These are phyloP conservation scores for Mesocricetus auratus DNA, from an alignment of 2,113 vertebrate species.

Conservation along the genomic window DNA sequence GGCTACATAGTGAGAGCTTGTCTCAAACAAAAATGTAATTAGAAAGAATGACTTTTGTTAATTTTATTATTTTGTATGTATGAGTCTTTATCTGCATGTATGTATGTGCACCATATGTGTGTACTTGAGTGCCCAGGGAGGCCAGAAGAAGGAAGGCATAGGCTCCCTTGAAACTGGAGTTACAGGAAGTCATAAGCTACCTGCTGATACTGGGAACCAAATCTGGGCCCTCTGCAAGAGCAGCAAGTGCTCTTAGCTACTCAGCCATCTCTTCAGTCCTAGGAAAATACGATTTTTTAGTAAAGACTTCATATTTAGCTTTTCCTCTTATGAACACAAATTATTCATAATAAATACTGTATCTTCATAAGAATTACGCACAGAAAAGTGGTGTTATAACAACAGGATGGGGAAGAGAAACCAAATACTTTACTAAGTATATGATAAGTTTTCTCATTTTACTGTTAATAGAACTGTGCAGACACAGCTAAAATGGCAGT, in stretches of 20 bases:
- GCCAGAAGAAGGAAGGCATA: neutral
- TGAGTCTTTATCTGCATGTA: neutral
- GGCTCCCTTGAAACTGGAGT: neutral
- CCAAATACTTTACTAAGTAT: neutral
- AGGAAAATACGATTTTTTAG: neutral
- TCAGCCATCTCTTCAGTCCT: neutral
- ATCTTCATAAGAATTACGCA: neutral
- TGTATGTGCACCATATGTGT: neutral
- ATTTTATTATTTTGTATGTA: neutral
- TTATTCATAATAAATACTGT: neutral
- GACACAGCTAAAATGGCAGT: neutral
- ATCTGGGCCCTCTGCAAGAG: neutral
- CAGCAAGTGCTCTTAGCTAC: neutral
- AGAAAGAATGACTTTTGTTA: neutral
- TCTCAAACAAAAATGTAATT: neutral
- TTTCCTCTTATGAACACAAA: neutral
- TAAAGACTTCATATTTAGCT: neutral
- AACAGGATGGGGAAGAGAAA: constrained; percentile 34
- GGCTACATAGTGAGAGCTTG: neutral
- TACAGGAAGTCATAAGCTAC: neutral
- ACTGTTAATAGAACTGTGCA: neutral
- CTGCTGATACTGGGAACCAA: neutral
- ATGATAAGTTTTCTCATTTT: neutral
- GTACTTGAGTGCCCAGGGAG: neutral
- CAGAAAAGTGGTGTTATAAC: neutral